These are phyloP conservation scores for Tetanocera ferruginea DNA, from an alignment of 2,888 invertebrate species.

Conservation along the genomic window DNA sequence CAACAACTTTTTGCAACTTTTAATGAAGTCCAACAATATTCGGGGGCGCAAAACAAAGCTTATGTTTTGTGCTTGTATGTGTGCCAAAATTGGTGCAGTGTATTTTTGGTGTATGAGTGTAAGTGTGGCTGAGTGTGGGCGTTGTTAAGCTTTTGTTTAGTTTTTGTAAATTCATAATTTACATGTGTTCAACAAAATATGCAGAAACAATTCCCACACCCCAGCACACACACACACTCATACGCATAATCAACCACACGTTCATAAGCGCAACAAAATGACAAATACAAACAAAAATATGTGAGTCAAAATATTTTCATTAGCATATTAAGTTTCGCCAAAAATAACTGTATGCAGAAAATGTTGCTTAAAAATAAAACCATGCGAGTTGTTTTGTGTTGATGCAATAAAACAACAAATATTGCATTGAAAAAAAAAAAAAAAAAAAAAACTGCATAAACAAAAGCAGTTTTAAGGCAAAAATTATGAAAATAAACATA, in stretches of 20 bases:
- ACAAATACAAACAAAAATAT: not conserved
- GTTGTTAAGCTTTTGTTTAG: slow-evolving; percentile 8
- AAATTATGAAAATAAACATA: too few species aligned
- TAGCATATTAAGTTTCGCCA: not conserved
- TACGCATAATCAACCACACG: too few species aligned
- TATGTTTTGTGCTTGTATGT: not conserved
- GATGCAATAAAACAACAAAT: too few species aligned
- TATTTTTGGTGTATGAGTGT: not conserved
- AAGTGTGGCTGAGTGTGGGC: not conserved
- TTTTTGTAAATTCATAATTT: slow-evolving; percentile 21
- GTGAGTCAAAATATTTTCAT: not conserved
- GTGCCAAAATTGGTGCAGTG: not conserved
- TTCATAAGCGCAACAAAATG: not conserved
- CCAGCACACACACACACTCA: too few species aligned
- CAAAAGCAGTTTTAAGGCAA: too few species aligned
- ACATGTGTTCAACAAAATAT: slow-evolving; percentile 20
- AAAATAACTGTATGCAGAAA: not conserved
- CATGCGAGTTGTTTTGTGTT: not conserved
- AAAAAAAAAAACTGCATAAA: too few species aligned
- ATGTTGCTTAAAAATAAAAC: not conserved
- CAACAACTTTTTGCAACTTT: slow-evolving; percentile 15
- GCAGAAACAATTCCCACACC: not conserved
- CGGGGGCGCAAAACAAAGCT: not conserved
- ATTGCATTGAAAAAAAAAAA: too few species aligned
- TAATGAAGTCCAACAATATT: slow-evolving; percentile 15